phyloP scores from a whole-genome alignment of 2,113 vertebrate genomes.

The Formicarius rufipectus region DNA sequence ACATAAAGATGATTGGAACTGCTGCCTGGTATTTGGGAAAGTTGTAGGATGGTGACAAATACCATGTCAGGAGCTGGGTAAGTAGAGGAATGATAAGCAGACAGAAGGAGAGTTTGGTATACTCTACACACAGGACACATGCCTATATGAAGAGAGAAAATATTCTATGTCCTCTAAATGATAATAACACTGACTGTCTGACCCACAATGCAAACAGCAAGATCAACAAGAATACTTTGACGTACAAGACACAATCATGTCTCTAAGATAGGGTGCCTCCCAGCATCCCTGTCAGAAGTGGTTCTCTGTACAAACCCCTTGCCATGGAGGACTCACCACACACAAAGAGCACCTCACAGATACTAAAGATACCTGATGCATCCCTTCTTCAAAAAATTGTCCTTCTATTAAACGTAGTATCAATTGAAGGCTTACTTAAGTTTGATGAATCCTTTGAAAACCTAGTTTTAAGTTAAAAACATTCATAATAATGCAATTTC shows the following conservation, averaged over 20 bases:
- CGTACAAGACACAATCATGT: background rate
- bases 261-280: background rate
- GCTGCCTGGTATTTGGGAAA: background rate
- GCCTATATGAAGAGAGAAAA: background rate
- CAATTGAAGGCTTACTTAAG: background rate
- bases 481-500: background rate
- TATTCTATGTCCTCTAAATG: background rate
- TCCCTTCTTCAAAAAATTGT: background rate
- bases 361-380: background rate
- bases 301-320: background rate
- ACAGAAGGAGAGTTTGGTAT: background rate
- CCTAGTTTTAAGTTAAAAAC: background rate
- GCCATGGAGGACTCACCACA: fast-evolving
- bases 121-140: background rate
- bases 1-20: background rate
- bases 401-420: background rate
- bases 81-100: background rate
- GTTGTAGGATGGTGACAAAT: background rate
- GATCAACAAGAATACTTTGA: background rate
- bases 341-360: background rate
- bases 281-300: background rate
- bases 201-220: background rate
- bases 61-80: background rate
- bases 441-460: background rate
- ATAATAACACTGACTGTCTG: background rate